Conservation (phyloP, 92 coral and sea anemone species). For the Muricea muricata region DNA sequence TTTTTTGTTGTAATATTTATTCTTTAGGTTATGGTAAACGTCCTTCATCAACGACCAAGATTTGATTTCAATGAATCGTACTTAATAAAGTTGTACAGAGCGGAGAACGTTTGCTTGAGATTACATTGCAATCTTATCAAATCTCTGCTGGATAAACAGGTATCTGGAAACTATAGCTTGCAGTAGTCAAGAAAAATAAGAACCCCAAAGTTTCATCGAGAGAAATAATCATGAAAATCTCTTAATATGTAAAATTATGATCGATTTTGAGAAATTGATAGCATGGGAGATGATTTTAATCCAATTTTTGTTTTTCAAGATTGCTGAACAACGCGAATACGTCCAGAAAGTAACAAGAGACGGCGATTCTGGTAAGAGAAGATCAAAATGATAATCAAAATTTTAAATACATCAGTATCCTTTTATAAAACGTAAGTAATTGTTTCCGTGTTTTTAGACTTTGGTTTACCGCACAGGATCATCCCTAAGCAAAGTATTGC, state of each 20-base stretch:
- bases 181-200: no score
- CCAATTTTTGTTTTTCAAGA: constrained; percentile 46
- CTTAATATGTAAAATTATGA: no score
- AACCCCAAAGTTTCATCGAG: no score
- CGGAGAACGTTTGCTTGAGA: constrained; percentile 88
- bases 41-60: constrained; percentile 83
- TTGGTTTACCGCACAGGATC: constrained; percentile 95
- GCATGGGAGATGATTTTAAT: no score
- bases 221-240: no score
- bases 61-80: constrained; percentile 87
- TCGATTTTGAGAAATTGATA: no score
- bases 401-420: neutral
- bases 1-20: no score
- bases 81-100: constrained; percentile 88
- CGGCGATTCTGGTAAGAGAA: constrained; percentile 75
- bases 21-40: constrained; percentile 78
- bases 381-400: no score
- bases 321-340: constrained; percentile 90
- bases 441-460: constrained; percentile 71
- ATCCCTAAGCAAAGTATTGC: constrained; percentile 96
- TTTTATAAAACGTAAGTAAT: neutral
- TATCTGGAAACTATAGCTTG: no score
- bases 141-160: constrained; percentile 92
- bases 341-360: constrained; percentile 91
- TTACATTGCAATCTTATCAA: constrained; percentile 90